phyloP scores from a whole-genome alignment of 2,888 invertebrate species.

The Monochamus alternatus region DNA sequence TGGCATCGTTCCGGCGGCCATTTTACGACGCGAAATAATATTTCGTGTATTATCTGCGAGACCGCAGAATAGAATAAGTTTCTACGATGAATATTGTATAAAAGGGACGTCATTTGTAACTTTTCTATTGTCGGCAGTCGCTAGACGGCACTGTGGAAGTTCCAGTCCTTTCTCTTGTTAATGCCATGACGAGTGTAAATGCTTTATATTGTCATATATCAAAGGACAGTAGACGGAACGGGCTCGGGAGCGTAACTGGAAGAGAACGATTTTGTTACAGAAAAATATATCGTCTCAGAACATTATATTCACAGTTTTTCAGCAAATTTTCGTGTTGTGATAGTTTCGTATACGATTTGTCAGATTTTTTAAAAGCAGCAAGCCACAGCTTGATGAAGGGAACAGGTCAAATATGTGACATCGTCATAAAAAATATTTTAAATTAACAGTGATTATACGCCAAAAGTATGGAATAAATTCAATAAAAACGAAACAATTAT shows the following conservation, averaged over 20 bases:
- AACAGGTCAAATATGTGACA: no score
- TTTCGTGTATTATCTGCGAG: not conserved
- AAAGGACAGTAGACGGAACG: not conserved
- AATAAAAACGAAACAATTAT: no score
- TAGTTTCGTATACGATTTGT: no score
- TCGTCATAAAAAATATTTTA: no score
- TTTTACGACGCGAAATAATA: conserved; percentile 1
- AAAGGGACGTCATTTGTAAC: conserved; percentile 9
- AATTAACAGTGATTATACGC: no score
- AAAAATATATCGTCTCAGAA: not conserved
- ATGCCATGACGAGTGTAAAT: conserved; percentile 11
- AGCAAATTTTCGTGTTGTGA: no score
- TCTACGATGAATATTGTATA: not conserved
- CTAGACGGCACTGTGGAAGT: not conserved
- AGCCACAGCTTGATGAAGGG: no score
- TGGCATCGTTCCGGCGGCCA: not conserved
- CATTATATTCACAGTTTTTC: no score
- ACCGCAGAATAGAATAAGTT: not conserved
- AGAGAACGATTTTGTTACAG: not conserved
- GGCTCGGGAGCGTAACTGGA: not conserved
- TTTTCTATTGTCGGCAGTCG: conserved; percentile 9
- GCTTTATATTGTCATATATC: conserved; percentile 5
- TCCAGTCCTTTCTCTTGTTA: conserved; percentile 8
- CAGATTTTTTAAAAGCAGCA: no score
- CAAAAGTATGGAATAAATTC: no score